Conservation (phyloP, 1,140 invertebrate species). For the Caerostris darwini region DNA sequence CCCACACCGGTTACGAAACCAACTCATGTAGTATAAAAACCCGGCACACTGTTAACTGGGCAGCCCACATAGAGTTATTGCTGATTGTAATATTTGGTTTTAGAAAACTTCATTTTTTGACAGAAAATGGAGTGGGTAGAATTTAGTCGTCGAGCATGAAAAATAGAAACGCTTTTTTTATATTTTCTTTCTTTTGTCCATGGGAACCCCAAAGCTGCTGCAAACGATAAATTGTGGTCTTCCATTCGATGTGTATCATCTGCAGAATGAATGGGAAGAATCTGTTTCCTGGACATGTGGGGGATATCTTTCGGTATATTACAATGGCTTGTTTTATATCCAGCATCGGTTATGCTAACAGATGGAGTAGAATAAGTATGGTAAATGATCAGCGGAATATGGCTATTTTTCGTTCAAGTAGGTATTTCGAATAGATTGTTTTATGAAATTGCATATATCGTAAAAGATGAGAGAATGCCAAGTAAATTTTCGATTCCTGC, state of each 20-base stretch:
- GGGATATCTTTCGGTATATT: not conserved
- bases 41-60: too few relatives aligned
- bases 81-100: not conserved
- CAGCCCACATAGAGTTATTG: too few relatives aligned
- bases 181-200: too few relatives aligned
- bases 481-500: too few relatives aligned
- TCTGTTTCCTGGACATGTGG: not conserved
- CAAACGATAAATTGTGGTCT: not conserved
- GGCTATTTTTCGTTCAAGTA: too few relatives aligned
- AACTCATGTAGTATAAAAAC: too few relatives aligned
- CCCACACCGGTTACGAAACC: too few relatives aligned
- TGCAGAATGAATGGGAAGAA: not conserved
- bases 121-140: not conserved
- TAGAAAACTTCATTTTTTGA: not conserved
- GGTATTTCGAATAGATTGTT: too few relatives aligned
- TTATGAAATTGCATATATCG: too few relatives aligned
- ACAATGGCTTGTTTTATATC: not conserved
- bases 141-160: not conserved
- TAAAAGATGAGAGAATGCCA: too few relatives aligned
- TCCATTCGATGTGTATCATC: not conserved
- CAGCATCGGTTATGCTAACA: not conserved
- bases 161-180: slow-evolving; percentile 1
- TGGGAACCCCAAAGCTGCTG: not conserved
- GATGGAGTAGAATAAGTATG: not conserved
- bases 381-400: too few relatives aligned